These are phyloP conservation scores for Venustaconcha ellipsiformis DNA, from an alignment of 1,140 invertebrate species.

Conservation along the genomic window DNA sequence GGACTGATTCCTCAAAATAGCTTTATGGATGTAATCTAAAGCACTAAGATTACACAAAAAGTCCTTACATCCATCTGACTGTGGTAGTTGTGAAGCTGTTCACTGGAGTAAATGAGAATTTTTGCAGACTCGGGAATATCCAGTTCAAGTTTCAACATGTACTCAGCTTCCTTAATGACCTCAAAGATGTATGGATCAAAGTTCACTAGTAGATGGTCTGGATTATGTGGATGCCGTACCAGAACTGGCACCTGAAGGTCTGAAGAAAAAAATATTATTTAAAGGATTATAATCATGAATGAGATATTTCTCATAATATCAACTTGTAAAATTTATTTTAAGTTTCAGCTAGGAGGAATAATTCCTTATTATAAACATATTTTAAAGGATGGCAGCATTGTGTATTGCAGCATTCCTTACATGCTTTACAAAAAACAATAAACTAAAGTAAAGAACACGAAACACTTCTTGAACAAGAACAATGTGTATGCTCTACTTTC, in stretches of 20 bases:
- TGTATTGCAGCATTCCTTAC: too few relatives aligned
- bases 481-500: too few relatives aligned
- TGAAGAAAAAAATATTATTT: conserved; percentile 27
- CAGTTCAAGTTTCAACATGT: conserved; percentile 84
- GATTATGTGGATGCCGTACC: conserved; percentile 49
- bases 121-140: conserved; percentile 86
- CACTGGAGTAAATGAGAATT: conserved; percentile 78
- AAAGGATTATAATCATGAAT: not conserved
- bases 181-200: conserved; percentile 63
- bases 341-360: not conserved
- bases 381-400: too few relatives aligned
- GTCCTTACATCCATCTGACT: conserved; percentile 80
- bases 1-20: not conserved
- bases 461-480: too few relatives aligned
- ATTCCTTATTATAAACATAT: too few relatives aligned
- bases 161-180: conserved; percentile 86
- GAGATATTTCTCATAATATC: not conserved
- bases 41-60: not conserved
- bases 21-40: not conserved
- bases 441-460: too few relatives aligned
- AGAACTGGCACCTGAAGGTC: conserved; percentile 61
- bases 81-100: conserved; percentile 75
- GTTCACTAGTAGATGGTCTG: conserved; percentile 61
- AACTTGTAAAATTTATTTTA: not conserved
- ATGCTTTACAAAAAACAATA: too few relatives aligned